Evolutionary conservation across 2,888 invertebrate species (phyloP).

Genomic region (Calameuta pallipes): DNA sequence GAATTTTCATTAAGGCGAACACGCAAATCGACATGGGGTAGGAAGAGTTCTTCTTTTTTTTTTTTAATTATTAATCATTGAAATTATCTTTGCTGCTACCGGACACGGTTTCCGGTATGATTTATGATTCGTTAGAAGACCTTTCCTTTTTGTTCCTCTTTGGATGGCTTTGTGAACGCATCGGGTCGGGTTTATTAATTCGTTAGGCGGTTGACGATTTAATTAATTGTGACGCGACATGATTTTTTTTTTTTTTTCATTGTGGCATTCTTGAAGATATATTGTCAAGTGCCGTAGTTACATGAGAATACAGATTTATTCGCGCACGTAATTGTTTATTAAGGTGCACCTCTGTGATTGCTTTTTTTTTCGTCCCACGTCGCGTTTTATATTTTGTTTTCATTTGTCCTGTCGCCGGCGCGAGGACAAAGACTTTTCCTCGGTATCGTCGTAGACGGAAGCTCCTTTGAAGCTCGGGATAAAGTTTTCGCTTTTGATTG

Average conservation of each 20-base stretch:
- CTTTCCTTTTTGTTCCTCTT: no score
- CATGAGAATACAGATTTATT: neutral
- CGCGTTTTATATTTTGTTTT: neutral
- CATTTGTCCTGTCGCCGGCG: neutral
- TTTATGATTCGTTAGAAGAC: no score
- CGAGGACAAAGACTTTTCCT: neutral
- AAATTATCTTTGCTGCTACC: neutral
- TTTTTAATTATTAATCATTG: neutral
- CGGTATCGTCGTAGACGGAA: neutral
- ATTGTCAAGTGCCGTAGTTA: neutral
- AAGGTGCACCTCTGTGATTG: neutral
- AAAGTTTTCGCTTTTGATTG: neutral
- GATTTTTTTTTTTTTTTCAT: no score
- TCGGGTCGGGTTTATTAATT: no score
- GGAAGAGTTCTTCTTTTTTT: neutral
- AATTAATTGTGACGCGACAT: no score
- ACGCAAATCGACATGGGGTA: neutral
- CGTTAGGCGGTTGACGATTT: no score
- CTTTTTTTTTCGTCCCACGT: neutral
- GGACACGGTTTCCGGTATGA: neutral
- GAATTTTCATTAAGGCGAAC: neutral
- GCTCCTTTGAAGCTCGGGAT: neutral
- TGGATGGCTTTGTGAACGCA: no score
- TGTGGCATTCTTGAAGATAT: no score
- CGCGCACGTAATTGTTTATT: neutral